Evolutionary conservation across 2,797 vertebrate species (phyloP), one percentile per base, ranked within the genome.

Genomic region (Hemibagrus guttatus): DNA sequence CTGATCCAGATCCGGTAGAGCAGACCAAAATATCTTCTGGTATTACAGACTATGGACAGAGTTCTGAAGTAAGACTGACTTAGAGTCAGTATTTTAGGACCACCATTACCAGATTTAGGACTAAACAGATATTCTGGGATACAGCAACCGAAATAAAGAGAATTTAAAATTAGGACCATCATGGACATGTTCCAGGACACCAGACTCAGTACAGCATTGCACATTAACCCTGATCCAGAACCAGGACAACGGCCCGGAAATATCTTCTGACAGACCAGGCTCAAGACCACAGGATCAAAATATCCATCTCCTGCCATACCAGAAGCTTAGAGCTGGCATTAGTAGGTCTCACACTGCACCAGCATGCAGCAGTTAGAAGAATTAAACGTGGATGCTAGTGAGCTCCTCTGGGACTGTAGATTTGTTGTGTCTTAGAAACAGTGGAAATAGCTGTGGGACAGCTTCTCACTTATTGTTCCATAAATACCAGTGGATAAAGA

Each of bases 311-410:
- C 56, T 9, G 42, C 84, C 2, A 23, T 72, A 28, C n/a, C 59
- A 61, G 64, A 74, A 81, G 86, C 84, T 69, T 61, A n/a, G 11
- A 23, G 61, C 69, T 21, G 68, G 76, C 17, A 71, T 86, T 59
- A 68, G 64, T 35, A 61, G 23, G 49, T 66, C 49, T 81, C 5
- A 16, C 49, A 86, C 59, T 56, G 52, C 75, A 46, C 78, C 46
- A 84, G 81, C 81, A 26, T 68, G 75, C 74, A 82, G 59, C 85
- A 76, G 21, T 56, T n/a, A 63, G 46, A 74, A 80, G 63, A 68
- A 52, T 71, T 61, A 81, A 31, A 54, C 8, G 28, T 23, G 84
- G 74, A 86, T 16, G 31, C 59, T 79, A 17, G 21, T 17, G 19
- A 17, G 8, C 4, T 49, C 68, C 80, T 26, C 46, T 35, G 39